Evolutionary conservation across 1,140 invertebrate genomes (phyloP).

Genomic region (Nebria ingens): DNA sequence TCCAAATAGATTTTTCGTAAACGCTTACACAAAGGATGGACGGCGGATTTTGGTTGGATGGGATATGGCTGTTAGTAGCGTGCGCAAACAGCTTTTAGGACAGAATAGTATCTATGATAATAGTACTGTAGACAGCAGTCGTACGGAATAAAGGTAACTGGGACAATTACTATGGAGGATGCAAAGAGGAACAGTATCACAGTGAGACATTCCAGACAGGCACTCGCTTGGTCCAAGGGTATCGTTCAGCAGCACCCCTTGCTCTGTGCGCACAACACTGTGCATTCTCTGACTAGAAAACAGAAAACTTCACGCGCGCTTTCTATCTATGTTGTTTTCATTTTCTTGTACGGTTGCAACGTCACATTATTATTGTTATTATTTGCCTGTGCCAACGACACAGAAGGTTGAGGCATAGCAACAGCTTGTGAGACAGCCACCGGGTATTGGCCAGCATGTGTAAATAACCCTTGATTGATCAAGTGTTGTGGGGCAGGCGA

Average conservation of each 20-base stretch:
- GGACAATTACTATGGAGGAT: not conserved
- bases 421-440: constrained; percentile 24
- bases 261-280: constrained; percentile 3
- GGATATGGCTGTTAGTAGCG: not conserved
- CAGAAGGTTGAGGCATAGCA: constrained; percentile 27
- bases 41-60: not conserved
- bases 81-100: not conserved
- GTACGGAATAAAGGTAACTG: not conserved
- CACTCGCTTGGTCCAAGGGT: constrained; percentile 2
- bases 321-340: constrained; percentile 67
- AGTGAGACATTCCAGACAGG: constrained; percentile 3
- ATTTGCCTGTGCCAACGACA: constrained; percentile 26
- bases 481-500: constrained; percentile 37
- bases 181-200: not conserved
- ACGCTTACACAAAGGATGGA: no score
- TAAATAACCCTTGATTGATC: constrained; percentile 33
- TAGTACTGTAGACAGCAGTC: no score
- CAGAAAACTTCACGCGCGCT: not conserved
- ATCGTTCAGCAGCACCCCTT: not conserved
- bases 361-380: constrained; percentile 47
- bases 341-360: constrained; percentile 74
- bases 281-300: constrained; percentile 14
- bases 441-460: constrained; percentile 24
- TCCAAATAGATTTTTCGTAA: no score
- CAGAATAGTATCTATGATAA: no score